Conservation (phyloP, 2,113 vertebrate species). For the Corvus moneduloides region DNA sequence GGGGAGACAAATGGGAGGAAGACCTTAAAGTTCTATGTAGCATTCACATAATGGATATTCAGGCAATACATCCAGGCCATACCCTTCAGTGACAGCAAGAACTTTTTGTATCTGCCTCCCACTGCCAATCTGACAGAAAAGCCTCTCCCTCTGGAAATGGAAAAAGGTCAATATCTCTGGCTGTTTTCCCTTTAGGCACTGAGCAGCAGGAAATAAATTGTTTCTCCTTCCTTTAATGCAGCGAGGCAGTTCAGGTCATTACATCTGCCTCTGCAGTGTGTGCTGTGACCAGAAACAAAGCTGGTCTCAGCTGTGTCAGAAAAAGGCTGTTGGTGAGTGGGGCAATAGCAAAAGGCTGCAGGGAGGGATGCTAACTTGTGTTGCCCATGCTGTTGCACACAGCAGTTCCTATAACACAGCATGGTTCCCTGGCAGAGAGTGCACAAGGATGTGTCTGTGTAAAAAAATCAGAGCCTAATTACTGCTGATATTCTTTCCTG, state of each 20-base stretch:
- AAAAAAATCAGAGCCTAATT: neutral
- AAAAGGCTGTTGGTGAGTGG: neutral
- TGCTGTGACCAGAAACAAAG: neutral
- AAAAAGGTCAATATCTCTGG: neutral
- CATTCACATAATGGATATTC: neutral
- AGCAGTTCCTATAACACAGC: neutral
- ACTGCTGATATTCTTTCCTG: neutral
- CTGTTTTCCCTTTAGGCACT: neutral
- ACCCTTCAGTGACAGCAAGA: neutral
- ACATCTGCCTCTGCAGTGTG: neutral
- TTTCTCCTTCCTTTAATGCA: neutral
- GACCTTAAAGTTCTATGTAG: neutral
- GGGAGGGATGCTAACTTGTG: neutral
- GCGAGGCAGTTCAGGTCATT: neutral
- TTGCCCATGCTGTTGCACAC: neutral
- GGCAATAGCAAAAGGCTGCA: neutral
- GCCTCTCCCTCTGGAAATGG: neutral
- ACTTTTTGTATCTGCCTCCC: neutral
- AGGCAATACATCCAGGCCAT: neutral
- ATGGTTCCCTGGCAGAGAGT: neutral
- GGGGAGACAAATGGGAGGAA: neutral
- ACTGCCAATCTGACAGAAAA: neutral
- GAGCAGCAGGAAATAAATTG: slow-evolving; percentile 24
- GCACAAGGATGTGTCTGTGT: neutral
- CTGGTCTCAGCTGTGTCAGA: neutral